Percentiles rank a stretch among this genome's conserved stretches.
Evolutionary conservation across 2,888 invertebrate genomes (phyloP).

Genomic region (Sesia apiformis): DNA sequence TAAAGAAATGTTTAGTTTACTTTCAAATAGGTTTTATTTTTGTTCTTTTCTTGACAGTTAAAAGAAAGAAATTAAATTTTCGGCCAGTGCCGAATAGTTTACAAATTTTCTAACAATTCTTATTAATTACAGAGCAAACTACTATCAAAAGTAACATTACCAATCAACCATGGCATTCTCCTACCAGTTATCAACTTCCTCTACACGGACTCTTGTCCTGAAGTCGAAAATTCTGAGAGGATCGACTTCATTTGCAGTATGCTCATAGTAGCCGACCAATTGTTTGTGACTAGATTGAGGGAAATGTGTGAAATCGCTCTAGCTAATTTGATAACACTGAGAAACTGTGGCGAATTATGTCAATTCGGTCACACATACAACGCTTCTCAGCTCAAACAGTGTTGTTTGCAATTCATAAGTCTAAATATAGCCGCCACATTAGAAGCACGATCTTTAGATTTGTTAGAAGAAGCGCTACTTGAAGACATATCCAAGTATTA

Average conservation of each 20-base stretch:
- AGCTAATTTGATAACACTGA: conserved; percentile 78
- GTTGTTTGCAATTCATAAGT: conserved; percentile 85
- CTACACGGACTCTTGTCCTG: conserved; percentile 80
- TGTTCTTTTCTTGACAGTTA: too few relatives aligned
- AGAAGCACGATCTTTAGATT: conserved; percentile 79
- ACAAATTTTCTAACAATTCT: neutral
- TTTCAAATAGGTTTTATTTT: too few relatives aligned
- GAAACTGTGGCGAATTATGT: conserved; percentile 84
- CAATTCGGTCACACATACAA: conserved; percentile 86
- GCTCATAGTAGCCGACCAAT: conserved; percentile 86
- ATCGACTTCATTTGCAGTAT: conserved; percentile 83
- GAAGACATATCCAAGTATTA: conserved; percentile 81
- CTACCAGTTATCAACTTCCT: conserved; percentile 82
- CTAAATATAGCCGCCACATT: conserved; percentile 83
- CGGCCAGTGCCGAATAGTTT: neutral
- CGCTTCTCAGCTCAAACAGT: conserved; percentile 80
- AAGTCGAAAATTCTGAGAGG: conserved; percentile 75
- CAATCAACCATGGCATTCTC: conserved; percentile 76
- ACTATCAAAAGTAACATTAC: conserved; percentile 69
- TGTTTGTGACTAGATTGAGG: conserved; percentile 81
- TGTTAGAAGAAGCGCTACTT: conserved; percentile 75
- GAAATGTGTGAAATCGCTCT: conserved; percentile 82
- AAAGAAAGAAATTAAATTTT: neutral
- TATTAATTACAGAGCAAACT: conserved; percentile 64
- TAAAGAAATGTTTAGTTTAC: too few relatives aligned